Conservation (phyloP, 2,888 invertebrate species). For the Plemyria rubiginata region DNA sequence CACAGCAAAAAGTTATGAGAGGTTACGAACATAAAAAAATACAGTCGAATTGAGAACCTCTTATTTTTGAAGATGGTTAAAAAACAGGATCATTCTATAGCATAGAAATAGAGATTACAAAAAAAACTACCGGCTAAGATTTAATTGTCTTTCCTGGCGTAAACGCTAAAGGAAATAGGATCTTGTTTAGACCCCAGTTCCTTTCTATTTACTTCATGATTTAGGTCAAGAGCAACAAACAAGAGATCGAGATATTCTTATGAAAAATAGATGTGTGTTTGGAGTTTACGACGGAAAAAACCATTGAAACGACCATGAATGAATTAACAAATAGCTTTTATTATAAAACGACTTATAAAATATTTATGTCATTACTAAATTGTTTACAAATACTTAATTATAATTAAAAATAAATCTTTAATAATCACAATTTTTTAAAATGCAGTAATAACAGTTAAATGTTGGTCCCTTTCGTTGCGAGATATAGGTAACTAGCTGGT, state of each 20-base stretch:
- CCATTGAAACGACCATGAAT: conserved; percentile 23
- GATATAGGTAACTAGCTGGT: too few species aligned
- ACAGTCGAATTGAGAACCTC: too few species aligned
- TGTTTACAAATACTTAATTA: conserved; percentile 13
- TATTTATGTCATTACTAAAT: conserved; percentile 36
- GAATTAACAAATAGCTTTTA: conserved; percentile 50
- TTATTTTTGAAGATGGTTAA: too few species aligned
- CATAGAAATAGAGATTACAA: too few species aligned
- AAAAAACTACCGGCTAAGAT: too few species aligned
- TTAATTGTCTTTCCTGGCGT: too few species aligned
- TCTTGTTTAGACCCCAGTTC: neutral
- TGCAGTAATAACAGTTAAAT: neutral
- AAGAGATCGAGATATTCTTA: conserved; percentile 11
- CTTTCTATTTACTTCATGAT: conserved; percentile 8
- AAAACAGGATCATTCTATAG: too few species aligned
- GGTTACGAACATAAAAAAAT: too few species aligned
- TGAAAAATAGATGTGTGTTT: neutral
- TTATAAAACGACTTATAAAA: conserved; percentile 53
- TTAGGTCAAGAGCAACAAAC: conserved; percentile 23
- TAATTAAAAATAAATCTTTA: conserved; percentile 8
- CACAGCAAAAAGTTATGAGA: too few species aligned
- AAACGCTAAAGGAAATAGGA: too few species aligned
- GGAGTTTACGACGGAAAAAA: conserved; percentile 10
- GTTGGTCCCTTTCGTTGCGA: conserved; percentile 12
- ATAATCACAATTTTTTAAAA: conserved; percentile 12